Base-by-base conservation (phyloP, 2,888 invertebrate genomes). In the Charanyca ferruginea region DNA sequence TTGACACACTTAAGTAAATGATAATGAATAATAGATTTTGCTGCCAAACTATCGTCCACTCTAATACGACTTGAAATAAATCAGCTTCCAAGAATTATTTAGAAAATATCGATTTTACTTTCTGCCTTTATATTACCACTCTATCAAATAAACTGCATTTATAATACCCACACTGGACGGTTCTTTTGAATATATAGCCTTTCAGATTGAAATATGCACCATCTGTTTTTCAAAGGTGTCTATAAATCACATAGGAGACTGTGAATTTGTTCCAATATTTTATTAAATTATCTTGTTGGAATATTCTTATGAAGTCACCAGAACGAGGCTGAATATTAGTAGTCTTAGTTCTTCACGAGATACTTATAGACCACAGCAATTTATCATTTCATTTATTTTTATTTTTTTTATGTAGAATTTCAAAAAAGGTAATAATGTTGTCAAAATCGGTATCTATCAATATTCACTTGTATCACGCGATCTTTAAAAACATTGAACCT, bases 201-300 rank as follows among this genome's bases (percentile, higher is more conserved):
- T 65, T 65, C 41, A 51, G 23, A 65, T 73, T 73, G 73, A 70
- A 73, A 73, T 73, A 73, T 70, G 69, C 73, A 57, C 73, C 69
- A 70, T 70, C 66, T 70, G 73, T 73, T 70, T 70, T 73, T 55
- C 73, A 52, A 51, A 65, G 65, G 54, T 65, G 45, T 41, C 44
- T 41, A 65, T 70, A 73, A 73, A 73, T 73, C 73, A 73, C 25
- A 64, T 45, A 64, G 38, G 35, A 65, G 54, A 55, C 41, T 32
- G 44, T 48, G 54, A 73, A 64, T 65, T 54, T 54, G 49, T 44
- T 73, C 54, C 20, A 65, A 41, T 55, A 73, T 69, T 72, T 54
- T 69, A 68, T 53, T 28, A 64, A 25, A 60, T 60, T 25, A 59
- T 66, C 22, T 45, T 68, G 13, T 28, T 45, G 16, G 28, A 44